Conservation (phyloP, 1,140 invertebrate species). For the Drosophila busckii region DNA sequence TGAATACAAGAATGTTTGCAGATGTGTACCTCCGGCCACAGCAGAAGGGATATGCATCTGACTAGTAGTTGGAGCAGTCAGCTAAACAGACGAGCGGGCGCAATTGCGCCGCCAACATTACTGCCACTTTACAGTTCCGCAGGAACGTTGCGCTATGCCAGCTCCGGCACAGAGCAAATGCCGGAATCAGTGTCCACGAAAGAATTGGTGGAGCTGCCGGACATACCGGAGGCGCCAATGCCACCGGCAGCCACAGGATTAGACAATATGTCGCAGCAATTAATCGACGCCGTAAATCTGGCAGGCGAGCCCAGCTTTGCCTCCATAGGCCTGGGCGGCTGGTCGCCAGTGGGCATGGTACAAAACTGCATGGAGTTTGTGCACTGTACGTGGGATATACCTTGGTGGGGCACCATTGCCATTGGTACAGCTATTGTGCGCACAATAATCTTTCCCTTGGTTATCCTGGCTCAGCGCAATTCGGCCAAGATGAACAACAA, state of each 20-base stretch:
- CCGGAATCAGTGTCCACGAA: conserved; percentile 31
- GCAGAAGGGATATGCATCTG: conserved; percentile 22
- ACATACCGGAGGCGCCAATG: conserved; percentile 81
- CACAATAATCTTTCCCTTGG: conserved; percentile 88
- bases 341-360: conserved; percentile 87
- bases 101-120: neutral
- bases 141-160: conserved; percentile 43
- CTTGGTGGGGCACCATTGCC: conserved; percentile 94
- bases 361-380: conserved; percentile 90
- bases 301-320: conserved; percentile 88
- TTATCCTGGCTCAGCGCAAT: conserved; percentile 89
- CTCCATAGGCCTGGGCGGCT: conserved; percentile 89
- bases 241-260: conserved; percentile 74
- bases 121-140: conserved; percentile 3
- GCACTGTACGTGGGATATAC: conserved; percentile 87
- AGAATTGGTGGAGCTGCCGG: conserved; percentile 77
- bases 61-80: conserved; percentile 16
- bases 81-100: neutral
- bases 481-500: conserved; percentile 88
- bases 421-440: conserved; percentile 88
- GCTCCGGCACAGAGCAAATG: conserved; percentile 14
- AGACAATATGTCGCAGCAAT: conserved; percentile 44
- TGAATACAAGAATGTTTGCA: conserved; percentile 18
- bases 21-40: conserved; percentile 5
- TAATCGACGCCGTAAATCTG: conserved; percentile 79